These are phyloP conservation scores for Pygathrix nemaeus DNA, from an alignment of 2,113 vertebrate species.

Conservation along the genomic window DNA sequence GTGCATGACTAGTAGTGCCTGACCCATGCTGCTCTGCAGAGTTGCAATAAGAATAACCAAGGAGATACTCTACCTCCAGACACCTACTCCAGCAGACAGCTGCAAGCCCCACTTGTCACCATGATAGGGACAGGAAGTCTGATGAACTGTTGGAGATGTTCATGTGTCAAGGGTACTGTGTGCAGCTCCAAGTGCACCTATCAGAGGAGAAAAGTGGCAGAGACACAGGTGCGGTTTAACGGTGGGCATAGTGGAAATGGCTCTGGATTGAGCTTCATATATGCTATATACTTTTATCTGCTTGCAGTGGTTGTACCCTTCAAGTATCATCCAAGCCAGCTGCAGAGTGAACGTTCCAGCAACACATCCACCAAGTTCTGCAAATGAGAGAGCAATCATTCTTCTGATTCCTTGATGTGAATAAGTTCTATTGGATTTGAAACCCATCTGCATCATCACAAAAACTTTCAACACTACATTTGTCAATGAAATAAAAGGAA, in stretches of 20 bases:
- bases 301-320: neutral
- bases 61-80: neutral
- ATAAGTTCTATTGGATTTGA: conserved; percentile 12
- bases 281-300: neutral
- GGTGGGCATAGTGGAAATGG: accelerated
- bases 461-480: conserved; percentile 54
- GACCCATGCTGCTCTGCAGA: neutral
- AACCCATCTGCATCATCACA: conserved; percentile 33
- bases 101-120: neutral
- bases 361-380: neutral
- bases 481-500: conserved; percentile 55
- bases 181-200: neutral
- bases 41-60: neutral
- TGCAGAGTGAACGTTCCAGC: neutral
- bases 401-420: neutral
- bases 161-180: accelerated
- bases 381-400: neutral
- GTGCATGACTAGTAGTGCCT: neutral
- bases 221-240: neutral
- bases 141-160: neutral
- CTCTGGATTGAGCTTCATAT: neutral
- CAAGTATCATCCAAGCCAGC: neutral
- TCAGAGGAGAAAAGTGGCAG: neutral
- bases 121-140: neutral
- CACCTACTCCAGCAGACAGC: neutral